Conservation (phyloP, 2,113 vertebrate genomes). For the Psittacula cyanocephala region DNA sequence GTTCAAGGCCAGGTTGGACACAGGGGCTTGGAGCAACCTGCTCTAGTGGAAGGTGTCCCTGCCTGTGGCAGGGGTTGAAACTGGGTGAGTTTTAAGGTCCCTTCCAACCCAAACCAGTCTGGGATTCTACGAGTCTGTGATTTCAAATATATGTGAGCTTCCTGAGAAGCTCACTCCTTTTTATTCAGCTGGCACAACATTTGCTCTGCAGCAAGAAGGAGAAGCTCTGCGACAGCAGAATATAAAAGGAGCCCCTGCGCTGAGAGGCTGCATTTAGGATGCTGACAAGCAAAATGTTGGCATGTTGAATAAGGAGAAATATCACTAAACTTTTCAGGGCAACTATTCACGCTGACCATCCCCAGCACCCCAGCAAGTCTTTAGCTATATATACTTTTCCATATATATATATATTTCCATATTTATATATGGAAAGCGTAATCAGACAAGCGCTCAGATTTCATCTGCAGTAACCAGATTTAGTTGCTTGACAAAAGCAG, state of each 20-base stretch:
- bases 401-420: neutral
- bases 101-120: neutral
- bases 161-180: neutral
- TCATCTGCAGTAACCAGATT: neutral
- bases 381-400: neutral
- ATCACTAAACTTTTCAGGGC: neutral
- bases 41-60: neutral
- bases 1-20: neutral
- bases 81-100: neutral
- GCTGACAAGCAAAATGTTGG: neutral
- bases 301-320: neutral
- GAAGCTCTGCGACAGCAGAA: neutral
- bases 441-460: neutral
- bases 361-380: neutral
- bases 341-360: neutral
- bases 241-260: neutral
- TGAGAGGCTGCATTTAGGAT: neutral
- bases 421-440: neutral
- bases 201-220: neutral
- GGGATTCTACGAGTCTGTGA: neutral
- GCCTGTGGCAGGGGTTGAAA: rapidly evolving
- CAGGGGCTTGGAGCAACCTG: neutral
- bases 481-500: neutral
- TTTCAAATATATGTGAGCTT: neutral
- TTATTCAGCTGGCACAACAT: neutral